These are phyloP conservation scores for Lophura nycthemera DNA, from an alignment of 2,113 vertebrate species.

Conservation along the genomic window DNA sequence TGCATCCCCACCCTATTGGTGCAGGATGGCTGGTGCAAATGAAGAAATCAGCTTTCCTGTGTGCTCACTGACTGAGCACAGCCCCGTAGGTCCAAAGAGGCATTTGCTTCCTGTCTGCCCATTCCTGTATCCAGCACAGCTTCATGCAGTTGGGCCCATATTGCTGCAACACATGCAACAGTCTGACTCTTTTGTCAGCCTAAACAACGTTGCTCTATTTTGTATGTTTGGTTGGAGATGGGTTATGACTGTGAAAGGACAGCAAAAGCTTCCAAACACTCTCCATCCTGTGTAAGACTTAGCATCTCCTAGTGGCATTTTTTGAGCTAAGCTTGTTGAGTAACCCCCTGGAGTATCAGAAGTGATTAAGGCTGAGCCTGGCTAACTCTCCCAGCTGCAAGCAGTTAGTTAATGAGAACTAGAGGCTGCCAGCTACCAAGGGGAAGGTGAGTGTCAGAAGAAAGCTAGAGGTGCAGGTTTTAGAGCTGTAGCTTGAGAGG, in stretches of 20 bases:
- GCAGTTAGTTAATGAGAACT: background rate
- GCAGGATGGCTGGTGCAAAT: background rate
- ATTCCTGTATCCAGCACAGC: background rate
- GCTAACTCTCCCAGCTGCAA: background rate
- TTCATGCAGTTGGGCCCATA: background rate
- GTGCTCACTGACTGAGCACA: background rate
- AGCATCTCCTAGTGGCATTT: background rate
- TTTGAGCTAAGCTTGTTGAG: background rate
- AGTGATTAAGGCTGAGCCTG: background rate
- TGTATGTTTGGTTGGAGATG: background rate
- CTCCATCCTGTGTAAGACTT: background rate
- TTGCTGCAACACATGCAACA: background rate
- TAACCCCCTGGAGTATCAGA: accelerated
- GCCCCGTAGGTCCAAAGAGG: background rate
- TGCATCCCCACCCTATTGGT: background rate
- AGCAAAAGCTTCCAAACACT: background rate
- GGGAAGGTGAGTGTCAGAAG: background rate
- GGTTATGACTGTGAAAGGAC: background rate
- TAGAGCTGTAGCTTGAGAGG: background rate
- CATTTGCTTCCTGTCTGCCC: background rate
- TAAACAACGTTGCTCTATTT: background rate
- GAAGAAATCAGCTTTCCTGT: background rate
- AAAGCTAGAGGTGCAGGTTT: background rate
- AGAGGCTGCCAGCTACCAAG: background rate
- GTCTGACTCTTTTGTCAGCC: background rate